These are phyloP conservation scores for Drosophila neocordata DNA, from an alignment of 1,140 invertebrate species.

Conservation along the genomic window DNA sequence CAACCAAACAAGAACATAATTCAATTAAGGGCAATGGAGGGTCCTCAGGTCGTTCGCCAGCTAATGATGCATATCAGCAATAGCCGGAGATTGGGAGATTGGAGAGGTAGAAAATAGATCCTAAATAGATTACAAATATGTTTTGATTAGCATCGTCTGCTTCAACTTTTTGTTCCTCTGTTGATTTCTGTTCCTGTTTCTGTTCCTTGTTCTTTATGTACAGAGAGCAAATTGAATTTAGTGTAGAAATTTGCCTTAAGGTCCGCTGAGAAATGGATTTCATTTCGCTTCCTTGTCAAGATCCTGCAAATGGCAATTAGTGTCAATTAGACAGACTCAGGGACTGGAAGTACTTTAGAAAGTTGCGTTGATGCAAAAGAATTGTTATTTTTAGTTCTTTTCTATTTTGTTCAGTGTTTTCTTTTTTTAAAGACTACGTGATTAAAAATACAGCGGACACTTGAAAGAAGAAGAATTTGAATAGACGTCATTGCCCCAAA, in stretches of 20 bases:
- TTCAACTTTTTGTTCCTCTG: neutral
- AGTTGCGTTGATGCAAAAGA: constrained; percentile 55
- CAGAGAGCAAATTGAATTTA: constrained; percentile 51
- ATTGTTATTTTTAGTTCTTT: constrained; percentile 7
- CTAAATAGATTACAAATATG: constrained; percentile 72
- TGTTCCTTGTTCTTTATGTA: too few species aligned
- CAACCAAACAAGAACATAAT: constrained; percentile 28
- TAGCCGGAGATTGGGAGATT: neutral
- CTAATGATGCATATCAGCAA: constrained; percentile 59
- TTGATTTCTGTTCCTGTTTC: neutral
- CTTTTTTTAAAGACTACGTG: constrained; percentile 26
- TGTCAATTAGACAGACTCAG: constrained; percentile 46
- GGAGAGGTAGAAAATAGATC: constrained; percentile 17
- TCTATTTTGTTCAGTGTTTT: constrained; percentile 23
- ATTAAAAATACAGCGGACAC: constrained; percentile 31
- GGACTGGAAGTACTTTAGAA: constrained; percentile 31
- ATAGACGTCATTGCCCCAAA: constrained; percentile 1
- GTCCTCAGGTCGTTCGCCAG: neutral
- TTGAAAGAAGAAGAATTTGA: constrained; percentile 17
- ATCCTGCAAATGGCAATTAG: constrained; percentile 61
- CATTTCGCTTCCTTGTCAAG: constrained; percentile 24
- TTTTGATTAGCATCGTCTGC: constrained; percentile 48
- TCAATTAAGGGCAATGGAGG: constrained; percentile 42
- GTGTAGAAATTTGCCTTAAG: constrained; percentile 27
- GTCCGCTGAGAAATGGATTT: constrained; percentile 49